Conservation (phyloP, 2,113 vertebrate species). For the Sinocyclocheilus anophthalmus region DNA sequence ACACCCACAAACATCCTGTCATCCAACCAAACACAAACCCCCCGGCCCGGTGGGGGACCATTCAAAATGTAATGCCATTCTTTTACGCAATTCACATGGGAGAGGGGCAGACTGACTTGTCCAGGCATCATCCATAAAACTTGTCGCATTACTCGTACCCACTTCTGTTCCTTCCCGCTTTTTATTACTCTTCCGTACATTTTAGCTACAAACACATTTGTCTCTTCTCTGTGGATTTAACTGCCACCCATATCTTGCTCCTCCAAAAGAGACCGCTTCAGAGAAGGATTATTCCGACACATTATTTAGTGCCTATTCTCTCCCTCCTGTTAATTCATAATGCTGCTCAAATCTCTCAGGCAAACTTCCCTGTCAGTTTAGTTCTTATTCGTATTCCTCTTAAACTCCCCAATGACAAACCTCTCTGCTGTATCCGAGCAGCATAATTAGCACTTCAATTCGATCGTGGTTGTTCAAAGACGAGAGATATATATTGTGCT, state of each 20-base stretch:
- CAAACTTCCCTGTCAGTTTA: constrained; percentile 24
- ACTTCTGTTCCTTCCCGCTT: constrained; percentile 36
- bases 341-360: constrained; percentile 24
- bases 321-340: constrained; percentile 29
- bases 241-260: constrained; percentile 64
- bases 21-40: constrained; percentile 18
- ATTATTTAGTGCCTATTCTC: constrained; percentile 40
- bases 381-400: constrained; percentile 27
- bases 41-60: too few relatives aligned
- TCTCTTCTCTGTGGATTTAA: constrained; percentile 57
- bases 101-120: neutral
- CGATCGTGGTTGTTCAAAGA: neutral
- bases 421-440: neutral
- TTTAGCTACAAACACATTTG: constrained; percentile 55
- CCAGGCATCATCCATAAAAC: neutral
- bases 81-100: neutral
- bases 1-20: too few relatives aligned
- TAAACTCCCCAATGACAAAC: constrained; percentile 27
- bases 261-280: constrained; percentile 64
- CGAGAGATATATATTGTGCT: neutral
- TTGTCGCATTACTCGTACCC: constrained; percentile 12
- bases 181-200: constrained; percentile 64
- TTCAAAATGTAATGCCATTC: neutral
- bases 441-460: constrained; percentile 11
- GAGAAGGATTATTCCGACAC: constrained; percentile 71